Percentiles rank a stretch among this genome's conserved stretches.
phyloP scores from a whole-genome alignment of 2,113 vertebrate species.

The Trichechus manatus region DNA sequence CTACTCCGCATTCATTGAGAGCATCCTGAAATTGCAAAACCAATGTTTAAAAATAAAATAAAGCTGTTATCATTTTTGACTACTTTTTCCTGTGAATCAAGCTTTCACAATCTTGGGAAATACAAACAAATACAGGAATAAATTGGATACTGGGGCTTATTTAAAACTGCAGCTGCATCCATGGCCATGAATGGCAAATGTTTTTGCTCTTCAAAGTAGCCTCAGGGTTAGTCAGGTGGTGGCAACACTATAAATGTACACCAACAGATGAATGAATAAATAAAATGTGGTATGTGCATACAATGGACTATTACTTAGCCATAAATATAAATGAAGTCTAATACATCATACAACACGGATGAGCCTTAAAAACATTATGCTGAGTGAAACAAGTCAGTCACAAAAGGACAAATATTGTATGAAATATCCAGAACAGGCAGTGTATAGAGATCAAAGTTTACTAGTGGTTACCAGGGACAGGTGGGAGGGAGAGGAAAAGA shows the following conservation, averaged over 20 bases:
- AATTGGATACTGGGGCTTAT: not conserved
- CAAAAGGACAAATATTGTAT: too few species aligned
- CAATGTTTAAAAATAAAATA: not conserved
- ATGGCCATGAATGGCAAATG: not conserved
- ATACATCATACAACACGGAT: too few species aligned
- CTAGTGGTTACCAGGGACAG: too few species aligned
- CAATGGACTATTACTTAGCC: too few species aligned
- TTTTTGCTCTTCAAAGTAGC: not conserved
- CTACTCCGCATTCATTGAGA: not conserved
- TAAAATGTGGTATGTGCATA: too few species aligned
- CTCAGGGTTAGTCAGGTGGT: not conserved
- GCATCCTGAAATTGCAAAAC: not conserved
- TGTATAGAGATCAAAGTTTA: too few species aligned
- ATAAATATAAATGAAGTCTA: too few species aligned
- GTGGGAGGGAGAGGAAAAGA: not conserved
- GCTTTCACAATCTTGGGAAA: not conserved
- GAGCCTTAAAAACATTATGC: too few species aligned
- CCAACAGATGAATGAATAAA: too few species aligned
- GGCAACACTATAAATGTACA: too few species aligned
- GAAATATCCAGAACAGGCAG: too few species aligned
- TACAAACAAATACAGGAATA: constrained; percentile 14
- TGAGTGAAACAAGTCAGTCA: too few species aligned
- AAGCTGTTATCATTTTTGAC: not conserved
- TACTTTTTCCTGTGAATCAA: not conserved
- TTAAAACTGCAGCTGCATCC: not conserved